Base-by-base conservation (phyloP, 2,113 vertebrate genomes). In the Eudyptes chrysolophus region DNA sequence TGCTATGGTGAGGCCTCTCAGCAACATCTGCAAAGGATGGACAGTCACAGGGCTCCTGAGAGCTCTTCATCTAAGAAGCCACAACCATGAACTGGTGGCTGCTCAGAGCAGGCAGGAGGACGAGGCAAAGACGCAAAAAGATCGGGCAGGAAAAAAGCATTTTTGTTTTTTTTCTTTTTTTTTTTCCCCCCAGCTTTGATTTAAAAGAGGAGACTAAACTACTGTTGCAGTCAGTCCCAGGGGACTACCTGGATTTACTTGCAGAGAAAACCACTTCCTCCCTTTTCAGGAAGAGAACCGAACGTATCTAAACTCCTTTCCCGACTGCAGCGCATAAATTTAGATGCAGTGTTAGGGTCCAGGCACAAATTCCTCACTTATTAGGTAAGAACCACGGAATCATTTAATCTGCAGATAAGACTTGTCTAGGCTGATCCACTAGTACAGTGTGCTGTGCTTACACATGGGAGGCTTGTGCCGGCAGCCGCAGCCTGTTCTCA, bases 311-410 rank as follows among this genome's bases (percentile, higher is more conserved):
- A 97, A 85, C 93, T 93, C 84, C 95, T 62, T 85, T 87, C 66
- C 78, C 2, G 0, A 71, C 46, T 79, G 83, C 57, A 87, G 83
- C 16, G 52, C 91, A 80, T 88, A 91, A 83, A 97, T 93, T 91
- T 69, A 83, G 94, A 93, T 51, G 76, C 84, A 85, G 66, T n/a
- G 70, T 91, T 84, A 91, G 89, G 77, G 81, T 94, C 89, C 81
- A 83, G 91, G 92, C 94, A 87, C 71, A 93, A 97, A 96, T 96
- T 96, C 93, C 94, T 93, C 92, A 77, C 78, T 90, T 92, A 87
- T 93, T 96, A 97, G 94, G 93, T 96, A 96, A 96, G 94, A 95
- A 95, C 81, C 94, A 96, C 74, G 87, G 97, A 97, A 94, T 95
- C 74, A 96, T 94, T 93, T 97, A 95, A 96, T 96, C 95, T 80